phyloP scores from a whole-genome alignment of 1,140 invertebrate species.

The Drosophila micromelanica region DNA sequence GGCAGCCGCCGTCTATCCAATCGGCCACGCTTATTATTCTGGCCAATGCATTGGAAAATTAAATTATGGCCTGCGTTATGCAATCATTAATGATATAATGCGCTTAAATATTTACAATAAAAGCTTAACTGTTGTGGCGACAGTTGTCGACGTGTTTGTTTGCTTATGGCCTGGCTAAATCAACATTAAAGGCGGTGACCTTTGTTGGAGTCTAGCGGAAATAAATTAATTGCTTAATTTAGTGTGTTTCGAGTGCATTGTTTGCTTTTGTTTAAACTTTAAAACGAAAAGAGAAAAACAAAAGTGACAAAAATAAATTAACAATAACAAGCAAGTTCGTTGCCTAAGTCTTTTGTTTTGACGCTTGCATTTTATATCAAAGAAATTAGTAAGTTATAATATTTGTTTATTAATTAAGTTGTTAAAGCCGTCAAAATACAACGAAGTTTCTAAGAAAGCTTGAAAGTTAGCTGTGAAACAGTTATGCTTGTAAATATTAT shows the following conservation, averaged over 20 bases:
- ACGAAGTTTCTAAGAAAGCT: neutral
- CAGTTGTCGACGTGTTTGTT: neutral
- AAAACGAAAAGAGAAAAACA: neutral
- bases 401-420: neutral
- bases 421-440: neutral
- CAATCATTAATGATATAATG: conserved; percentile 75
- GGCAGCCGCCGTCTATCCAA: neutral
- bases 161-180: conserved; percentile 27
- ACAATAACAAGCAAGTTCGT: conserved; percentile 54
- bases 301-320: conserved; percentile 4
- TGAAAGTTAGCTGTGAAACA: neutral
- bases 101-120: conserved; percentile 2
- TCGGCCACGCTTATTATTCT: conserved; percentile 68
- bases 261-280: neutral
- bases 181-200: conserved; percentile 47
- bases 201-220: conserved; percentile 60
- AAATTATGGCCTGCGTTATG: conserved; percentile 74
- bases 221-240: conserved; percentile 54
- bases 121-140: conserved; percentile 16
- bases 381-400: conserved; percentile 4
- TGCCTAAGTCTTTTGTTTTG: conserved; percentile 63
- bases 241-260: conserved; percentile 4
- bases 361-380: conserved; percentile 6
- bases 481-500: neutral
- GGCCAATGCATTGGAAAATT: conserved; percentile 80